These are phyloP conservation scores for Mus pahari DNA, from an alignment of 2,113 vertebrate genomes.

Conservation along the genomic window DNA sequence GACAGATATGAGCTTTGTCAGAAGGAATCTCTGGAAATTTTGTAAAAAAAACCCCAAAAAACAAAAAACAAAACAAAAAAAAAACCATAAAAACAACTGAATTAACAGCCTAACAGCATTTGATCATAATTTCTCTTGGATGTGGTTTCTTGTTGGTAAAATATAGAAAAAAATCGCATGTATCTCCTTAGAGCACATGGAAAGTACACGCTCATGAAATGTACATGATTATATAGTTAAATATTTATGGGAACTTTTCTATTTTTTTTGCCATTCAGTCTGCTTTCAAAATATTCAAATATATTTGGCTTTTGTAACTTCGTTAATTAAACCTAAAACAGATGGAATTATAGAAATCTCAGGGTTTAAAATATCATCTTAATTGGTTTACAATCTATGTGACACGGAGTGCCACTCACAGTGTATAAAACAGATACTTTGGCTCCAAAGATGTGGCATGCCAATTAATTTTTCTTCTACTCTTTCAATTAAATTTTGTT, in stretches of 20 bases:
- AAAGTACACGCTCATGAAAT: conserved; percentile 73
- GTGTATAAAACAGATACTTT: conserved; percentile 84
- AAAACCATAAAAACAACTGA: conserved; percentile 36
- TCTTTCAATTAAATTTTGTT: conserved; percentile 78
- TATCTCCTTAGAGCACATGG: conserved; percentile 61
- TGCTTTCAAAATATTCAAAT: conserved; percentile 90
- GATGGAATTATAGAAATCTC: conserved; percentile 90
- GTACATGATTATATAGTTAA: conserved; percentile 80
- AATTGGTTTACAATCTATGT: conserved; percentile 91
- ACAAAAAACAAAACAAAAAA: conserved; percentile 21
- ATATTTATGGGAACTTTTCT: conserved; percentile 84
- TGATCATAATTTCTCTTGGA: conserved; percentile 58
- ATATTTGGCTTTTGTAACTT: conserved; percentile 91
- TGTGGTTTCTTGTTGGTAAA: conserved; percentile 56
- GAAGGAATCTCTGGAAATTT: conserved; percentile 60
- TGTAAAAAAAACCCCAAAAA: conserved; percentile 43
- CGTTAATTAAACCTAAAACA: conserved; percentile 90
- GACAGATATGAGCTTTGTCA: conserved; percentile 39
- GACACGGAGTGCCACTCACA: conserved; percentile 87
- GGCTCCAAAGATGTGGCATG: conserved; percentile 81
- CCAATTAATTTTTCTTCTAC: conserved; percentile 87
- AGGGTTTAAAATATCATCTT: conserved; percentile 89
- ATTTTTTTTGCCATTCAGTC: conserved; percentile 84
- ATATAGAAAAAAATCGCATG: conserved; percentile 59
- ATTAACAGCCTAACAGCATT: conserved; percentile 62